phyloP scores from a whole-genome alignment of 2,113 vertebrate species.

The Capreolus pygargus region DNA sequence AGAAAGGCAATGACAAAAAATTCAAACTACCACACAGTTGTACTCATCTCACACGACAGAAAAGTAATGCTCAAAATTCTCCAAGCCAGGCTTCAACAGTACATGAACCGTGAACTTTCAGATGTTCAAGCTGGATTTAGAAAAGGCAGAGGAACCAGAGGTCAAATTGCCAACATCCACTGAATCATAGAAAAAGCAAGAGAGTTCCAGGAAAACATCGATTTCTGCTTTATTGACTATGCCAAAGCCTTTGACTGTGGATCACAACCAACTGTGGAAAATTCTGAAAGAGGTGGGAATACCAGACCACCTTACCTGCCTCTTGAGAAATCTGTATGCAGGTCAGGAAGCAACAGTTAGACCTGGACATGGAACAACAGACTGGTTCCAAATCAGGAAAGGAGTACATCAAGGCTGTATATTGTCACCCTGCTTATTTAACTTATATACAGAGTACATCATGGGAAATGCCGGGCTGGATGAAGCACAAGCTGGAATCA shows the following conservation, averaged over 20 bases:
- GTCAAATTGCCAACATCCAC: neutral
- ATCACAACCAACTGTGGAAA: neutral
- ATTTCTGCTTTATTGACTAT: neutral
- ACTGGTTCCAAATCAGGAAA: neutral
- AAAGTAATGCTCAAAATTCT: neutral
- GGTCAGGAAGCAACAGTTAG: neutral
- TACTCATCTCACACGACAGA: neutral
- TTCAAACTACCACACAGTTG: neutral
- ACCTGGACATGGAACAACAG: neutral
- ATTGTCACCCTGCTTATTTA: neutral
- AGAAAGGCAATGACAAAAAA: neutral
- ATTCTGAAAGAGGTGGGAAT: neutral
- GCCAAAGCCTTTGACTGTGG: neutral
- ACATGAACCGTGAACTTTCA: neutral
- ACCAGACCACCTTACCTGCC: neutral
- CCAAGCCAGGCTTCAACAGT: neutral
- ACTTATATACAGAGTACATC: neutral
- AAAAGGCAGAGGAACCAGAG: neutral
- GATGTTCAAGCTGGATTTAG: neutral
- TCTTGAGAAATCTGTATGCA: neutral
- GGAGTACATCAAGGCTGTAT: neutral
- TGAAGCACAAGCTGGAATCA: neutral
- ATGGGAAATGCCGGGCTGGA: neutral
- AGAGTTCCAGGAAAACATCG: neutral
- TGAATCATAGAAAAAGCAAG: neutral